Conservation (phyloP, 2,888 invertebrate species). For the Idaea dimidiata region DNA sequence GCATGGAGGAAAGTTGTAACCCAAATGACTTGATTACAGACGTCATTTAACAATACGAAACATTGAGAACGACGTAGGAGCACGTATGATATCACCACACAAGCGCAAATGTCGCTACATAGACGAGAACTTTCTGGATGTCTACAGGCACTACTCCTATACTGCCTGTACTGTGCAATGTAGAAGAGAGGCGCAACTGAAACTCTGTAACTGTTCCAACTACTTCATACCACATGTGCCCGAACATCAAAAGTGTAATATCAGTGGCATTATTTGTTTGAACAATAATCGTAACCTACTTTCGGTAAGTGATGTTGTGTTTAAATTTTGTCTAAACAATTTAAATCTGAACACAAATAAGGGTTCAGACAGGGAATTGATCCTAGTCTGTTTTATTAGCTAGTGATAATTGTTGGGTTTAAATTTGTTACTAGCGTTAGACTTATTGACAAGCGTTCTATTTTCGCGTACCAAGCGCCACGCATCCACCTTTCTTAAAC, state of each 20-base stretch:
- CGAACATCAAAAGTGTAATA: conserved; percentile 80
- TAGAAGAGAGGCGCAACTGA: conserved; percentile 83
- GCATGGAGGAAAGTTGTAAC: too few species aligned
- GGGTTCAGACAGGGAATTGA: background rate
- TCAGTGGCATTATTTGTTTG: conserved; percentile 84
- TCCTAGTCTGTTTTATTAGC: conserved; percentile 1
- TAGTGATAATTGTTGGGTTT: too few species aligned
- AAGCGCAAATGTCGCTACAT: conserved; percentile 89
- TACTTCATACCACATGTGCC: conserved; percentile 85
- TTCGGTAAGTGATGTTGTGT: conserved; percentile 66
- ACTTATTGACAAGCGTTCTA: background rate
- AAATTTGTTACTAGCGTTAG: too few species aligned
- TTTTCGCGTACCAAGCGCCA: too few species aligned
- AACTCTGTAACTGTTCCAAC: conserved; percentile 85
- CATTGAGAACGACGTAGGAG: conserved; percentile 86
- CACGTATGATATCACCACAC: conserved; percentile 80
- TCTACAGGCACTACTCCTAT: conserved; percentile 84
- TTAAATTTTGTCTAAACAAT: background rate
- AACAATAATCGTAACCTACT: conserved; percentile 83
- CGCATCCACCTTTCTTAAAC: too few species aligned
- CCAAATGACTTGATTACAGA: conserved; percentile 43
- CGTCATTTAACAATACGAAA: conserved; percentile 80
- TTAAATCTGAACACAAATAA: background rate
- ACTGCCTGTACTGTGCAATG: conserved; percentile 88
- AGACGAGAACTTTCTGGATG: conserved; percentile 81